Base-by-base conservation (phyloP, 2,888 invertebrate genomes). In the Azorinus chamasolen region DNA sequence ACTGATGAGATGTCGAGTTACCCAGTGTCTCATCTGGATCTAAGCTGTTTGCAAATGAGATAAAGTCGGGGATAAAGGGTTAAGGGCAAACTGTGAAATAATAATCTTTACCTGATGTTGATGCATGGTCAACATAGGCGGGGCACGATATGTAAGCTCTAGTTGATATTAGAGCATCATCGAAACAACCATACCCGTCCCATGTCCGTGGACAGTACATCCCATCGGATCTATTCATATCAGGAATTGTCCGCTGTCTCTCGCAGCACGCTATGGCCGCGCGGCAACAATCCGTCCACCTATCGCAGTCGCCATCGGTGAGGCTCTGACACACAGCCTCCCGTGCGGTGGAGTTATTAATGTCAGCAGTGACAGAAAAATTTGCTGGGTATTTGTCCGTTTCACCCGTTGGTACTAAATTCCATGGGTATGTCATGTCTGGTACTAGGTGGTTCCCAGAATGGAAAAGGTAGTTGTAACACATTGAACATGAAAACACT, bases 101-200 rank as follows among this genome's bases (percentile, higher is more conserved):
- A 32, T 10, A 6, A 10, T 20, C 87, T 84, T 79, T 83, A 89
- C 89, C 84, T 53, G 65, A 62, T 5, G 76, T 69, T 20, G 92
- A 87, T 66, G 94, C 95, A 76, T 95, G 95, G 8, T 85, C 85
- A 5, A 89, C 70, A 62, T 87, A 89, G 18, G 57, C 62, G 1
- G 89, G 89, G 63, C 89, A 89, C 16, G 76, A 57, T 3, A 83
- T 74, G 16, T 54, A 65, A 0, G 69, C 66, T 16, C 59, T 68
- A 4, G 94, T 93, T 8, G 74, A 77, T 0, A 86, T 75, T 0
- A 41, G 48, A 0, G 88, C 82, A 39, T 86, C 87, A 5, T 80
- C 83, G 64, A 89, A 87, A 55, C 89, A 89, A 0, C 84, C 85
- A 69, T 78, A 89, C 1, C 89, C 89, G 55, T 89, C 89, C 89